phyloP scores from a whole-genome alignment of 2,888 invertebrate species.

The Pseudoips prasinana region DNA sequence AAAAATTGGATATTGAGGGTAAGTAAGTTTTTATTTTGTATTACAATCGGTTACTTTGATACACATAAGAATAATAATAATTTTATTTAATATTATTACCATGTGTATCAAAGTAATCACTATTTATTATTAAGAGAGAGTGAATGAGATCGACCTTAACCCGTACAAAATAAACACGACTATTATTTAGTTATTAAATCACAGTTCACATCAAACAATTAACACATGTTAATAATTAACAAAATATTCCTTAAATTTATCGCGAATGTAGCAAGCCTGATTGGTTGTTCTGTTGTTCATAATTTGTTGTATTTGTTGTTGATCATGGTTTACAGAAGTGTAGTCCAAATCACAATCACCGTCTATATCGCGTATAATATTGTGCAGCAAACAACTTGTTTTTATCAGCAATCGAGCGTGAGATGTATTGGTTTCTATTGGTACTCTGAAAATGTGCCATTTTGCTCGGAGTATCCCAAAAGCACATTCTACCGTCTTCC shows the following conservation, averaged over 20 bases:
- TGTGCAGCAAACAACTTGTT: constrained; percentile 12
- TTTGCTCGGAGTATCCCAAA: constrained; percentile 18
- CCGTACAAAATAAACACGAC: constrained; percentile 15
- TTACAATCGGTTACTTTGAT: no score
- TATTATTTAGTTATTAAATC: no score
- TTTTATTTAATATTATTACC: no score
- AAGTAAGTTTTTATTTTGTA: no score
- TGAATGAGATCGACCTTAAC: no score
- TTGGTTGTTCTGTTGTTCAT: constrained; percentile 16
- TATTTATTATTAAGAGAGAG: no score
- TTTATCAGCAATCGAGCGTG: constrained; percentile 19
- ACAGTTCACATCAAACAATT: constrained; percentile 13
- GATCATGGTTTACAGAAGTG: constrained; percentile 12
- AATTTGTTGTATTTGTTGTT: constrained; percentile 10
- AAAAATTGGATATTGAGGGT: no score
- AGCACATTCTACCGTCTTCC: constrained; percentile 16
- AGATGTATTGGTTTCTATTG: constrained; percentile 25
- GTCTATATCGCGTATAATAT: constrained; percentile 19
- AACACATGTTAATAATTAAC: constrained; percentile 20
- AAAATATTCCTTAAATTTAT: no score
- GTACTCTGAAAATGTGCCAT: constrained; percentile 18
- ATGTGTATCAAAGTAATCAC: no score
- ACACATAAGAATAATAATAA: no score
- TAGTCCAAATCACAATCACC: constrained; percentile 16
- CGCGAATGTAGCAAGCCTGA: constrained; percentile 15